These are phyloP conservation scores for Spialia ferax DNA, from an alignment of 2,888 invertebrate species.

Conservation along the genomic window DNA sequence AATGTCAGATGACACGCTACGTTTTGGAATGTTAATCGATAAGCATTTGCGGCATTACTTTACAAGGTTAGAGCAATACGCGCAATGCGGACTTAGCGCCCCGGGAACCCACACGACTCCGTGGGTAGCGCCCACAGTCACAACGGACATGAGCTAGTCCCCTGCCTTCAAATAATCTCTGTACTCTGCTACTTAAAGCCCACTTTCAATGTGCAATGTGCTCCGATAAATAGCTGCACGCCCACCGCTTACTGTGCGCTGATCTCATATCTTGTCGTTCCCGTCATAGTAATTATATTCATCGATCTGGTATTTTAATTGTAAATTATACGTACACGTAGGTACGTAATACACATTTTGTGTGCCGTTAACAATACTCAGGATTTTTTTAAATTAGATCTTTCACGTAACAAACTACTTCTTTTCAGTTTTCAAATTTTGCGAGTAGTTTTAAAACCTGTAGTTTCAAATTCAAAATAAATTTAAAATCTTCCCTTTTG, in stretches of 20 bases:
- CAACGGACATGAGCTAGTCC: slow-evolving; percentile 52
- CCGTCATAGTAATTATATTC: slow-evolving; percentile 68
- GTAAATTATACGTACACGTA: slow-evolving; percentile 52
- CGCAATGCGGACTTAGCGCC: slow-evolving; percentile 78
- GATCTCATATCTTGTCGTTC: slow-evolving; percentile 71
- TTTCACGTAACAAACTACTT: background rate
- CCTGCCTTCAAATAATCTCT: slow-evolving; percentile 36
- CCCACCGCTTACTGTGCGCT: slow-evolving; percentile 53
- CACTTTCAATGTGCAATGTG: slow-evolving; percentile 36
- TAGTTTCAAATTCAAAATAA: background rate
- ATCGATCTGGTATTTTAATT: slow-evolving; percentile 70
- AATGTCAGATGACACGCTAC: slow-evolving; percentile 14
- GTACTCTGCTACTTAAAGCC: slow-evolving; percentile 22
- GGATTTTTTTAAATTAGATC: background rate
- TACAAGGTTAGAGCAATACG: slow-evolving; percentile 64
- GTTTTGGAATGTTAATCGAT: slow-evolving; percentile 26
- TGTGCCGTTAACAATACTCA: slow-evolving; percentile 9
- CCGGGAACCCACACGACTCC: slow-evolving; percentile 59
- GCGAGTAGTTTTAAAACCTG: background rate
- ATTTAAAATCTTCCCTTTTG: background rate
- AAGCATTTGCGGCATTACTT: slow-evolving; percentile 30
- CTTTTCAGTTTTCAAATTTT: background rate
- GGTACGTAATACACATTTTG: no score
- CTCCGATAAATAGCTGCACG: slow-evolving; percentile 30
- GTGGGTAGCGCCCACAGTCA: slow-evolving; percentile 59